These are phyloP conservation scores for Leptogaster cylindrica DNA, from an alignment of 2,888 invertebrate genomes.

Conservation along the genomic window DNA sequence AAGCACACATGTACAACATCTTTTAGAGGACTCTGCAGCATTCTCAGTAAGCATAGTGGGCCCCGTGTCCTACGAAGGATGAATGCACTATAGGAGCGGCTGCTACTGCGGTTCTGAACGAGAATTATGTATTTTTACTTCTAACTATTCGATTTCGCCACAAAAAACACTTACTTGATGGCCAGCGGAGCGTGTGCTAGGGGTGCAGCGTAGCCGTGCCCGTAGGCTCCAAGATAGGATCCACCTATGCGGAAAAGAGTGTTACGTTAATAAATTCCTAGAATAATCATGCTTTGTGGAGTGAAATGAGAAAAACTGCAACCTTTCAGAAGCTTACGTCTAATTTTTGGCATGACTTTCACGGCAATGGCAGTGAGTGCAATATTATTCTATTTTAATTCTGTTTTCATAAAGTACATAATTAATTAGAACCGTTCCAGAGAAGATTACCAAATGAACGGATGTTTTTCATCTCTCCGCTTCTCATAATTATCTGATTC, in stretches of 20 bases:
- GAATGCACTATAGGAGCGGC: constrained; percentile 60
- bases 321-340: too few relatives aligned
- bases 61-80: constrained; percentile 60
- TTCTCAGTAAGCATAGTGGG: constrained; percentile 59
- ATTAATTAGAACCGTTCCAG: too few relatives aligned
- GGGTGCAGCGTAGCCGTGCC: background rate
- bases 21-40: constrained; percentile 24
- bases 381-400: background rate
- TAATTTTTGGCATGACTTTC: too few relatives aligned
- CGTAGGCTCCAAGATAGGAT: background rate
- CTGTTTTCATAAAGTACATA: background rate
- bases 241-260: too few relatives aligned
- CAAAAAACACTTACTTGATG: constrained; percentile 55
- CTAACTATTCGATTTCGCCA: too few relatives aligned
- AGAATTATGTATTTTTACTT: background rate
- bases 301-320: too few relatives aligned
- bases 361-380: too few relatives aligned
- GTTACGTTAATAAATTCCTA: background rate
- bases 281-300: background rate
- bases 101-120: constrained; percentile 58
- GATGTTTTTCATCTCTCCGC: too few relatives aligned
- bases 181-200: constrained; percentile 42
- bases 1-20: constrained; percentile 27
- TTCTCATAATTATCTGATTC: background rate
- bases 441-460: too few relatives aligned